Base-by-base conservation (phyloP, 2,797 vertebrate species). In the Micrastur ruficollis region DNA sequence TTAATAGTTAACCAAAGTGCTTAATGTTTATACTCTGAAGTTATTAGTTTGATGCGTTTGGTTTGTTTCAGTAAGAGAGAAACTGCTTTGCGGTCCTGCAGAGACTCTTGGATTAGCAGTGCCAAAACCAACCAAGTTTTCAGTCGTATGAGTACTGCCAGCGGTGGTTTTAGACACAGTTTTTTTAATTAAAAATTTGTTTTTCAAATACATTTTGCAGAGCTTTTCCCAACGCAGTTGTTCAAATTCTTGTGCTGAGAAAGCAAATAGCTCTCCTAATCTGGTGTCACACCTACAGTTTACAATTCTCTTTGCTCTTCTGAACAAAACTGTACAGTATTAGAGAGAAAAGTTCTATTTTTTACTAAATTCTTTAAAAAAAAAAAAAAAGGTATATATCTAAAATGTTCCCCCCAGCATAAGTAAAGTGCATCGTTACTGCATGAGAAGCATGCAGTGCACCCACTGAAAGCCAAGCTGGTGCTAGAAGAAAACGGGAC, bases 261-360 rank as follows among this genome's bases (percentile, higher is more conserved):
- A 96, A 52, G 80, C 78, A 78, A 89, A 36, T 81, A 72, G 50
- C 75, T 46, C 73, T 88, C 86, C 73, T 78, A 55, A 95, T 95
- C 75, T 70, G 93, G 84, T 88, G 46, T 94, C 42, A 32, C 50
- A 44, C 75, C 76, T 86, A 52, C 78, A 63, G 90, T 96, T 97
- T 96, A 96, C 90, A 91, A 87, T 95, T 94, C 91, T 96, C 89
- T 95, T 95, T 92, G 93, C 96, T 98, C 94, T 95, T 95, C 89
- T 95, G 94, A 85, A 95, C 67, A 96, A 96, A 92, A 78, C 79
- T 96, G 94, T 96, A 96, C 84, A 96, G 94, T 96, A 96, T 96
- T 96, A 96, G 94, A 97, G 94, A 97, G 88, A 96, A 96, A 96
- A 90, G 32, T 89, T 95, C 95, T 94, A 95, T 96, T 97, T 93